phyloP scores from a whole-genome alignment of 1,140 invertebrate genomes.

The Heliconius nattereri region DNA sequence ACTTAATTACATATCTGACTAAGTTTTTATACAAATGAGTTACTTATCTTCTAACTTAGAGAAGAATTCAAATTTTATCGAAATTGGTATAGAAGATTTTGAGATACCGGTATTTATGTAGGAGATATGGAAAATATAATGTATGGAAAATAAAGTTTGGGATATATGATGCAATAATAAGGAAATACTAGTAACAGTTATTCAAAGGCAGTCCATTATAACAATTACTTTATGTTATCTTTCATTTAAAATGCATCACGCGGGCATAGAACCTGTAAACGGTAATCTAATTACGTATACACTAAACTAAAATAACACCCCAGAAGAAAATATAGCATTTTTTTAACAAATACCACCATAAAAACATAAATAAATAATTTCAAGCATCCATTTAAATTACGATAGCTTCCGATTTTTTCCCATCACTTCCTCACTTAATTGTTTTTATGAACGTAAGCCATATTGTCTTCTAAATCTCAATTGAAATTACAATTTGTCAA shows the following conservation, averaged over 20 bases:
- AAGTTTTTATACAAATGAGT: too few relatives aligned
- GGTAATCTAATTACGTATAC: neutral
- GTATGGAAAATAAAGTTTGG: too few relatives aligned
- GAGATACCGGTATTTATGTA: too few relatives aligned
- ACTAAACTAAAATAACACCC: neutral
- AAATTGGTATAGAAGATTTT: too few relatives aligned
- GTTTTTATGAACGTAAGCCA: neutral
- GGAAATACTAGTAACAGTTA: too few relatives aligned
- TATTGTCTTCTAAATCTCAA: neutral
- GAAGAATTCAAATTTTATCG: too few relatives aligned
- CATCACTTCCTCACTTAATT: neutral
- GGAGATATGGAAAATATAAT: too few relatives aligned
- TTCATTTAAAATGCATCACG: neutral
- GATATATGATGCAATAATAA: too few relatives aligned
- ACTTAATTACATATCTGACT: too few relatives aligned
- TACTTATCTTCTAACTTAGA: too few relatives aligned
- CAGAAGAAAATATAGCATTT: neutral
- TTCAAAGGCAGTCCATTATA: too few relatives aligned
- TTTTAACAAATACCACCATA: neutral
- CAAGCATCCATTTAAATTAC: neutral
- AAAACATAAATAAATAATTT: neutral
- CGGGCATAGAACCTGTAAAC: neutral
- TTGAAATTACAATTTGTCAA: neutral
- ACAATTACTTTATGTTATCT: neutral
- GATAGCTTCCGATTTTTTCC: neutral